Evolutionary conservation across 2,113 vertebrate species (phyloP), one percentile per base, ranked within the genome.

Genomic region (Bubo bubo): DNA sequence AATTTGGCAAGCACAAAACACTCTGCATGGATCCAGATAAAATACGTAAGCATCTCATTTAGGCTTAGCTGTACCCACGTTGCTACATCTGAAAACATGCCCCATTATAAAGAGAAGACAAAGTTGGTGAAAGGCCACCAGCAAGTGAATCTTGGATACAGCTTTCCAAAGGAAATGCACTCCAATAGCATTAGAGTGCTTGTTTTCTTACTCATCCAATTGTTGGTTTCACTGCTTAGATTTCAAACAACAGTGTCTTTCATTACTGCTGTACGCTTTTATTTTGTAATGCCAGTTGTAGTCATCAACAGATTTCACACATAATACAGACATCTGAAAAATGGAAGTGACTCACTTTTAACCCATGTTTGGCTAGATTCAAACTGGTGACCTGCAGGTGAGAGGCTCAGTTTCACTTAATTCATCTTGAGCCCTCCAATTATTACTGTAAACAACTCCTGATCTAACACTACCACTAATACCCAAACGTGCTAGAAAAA

Each of bases 1-100:
- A 28, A 90, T 96, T 90, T 95, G 92, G 92, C 92, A 94, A 88
- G 90, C 58, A 90, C 50, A 62, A 88, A 94, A 66, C 88, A 37
- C 64, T 28, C 89, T 86, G 70, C 70, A 73, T 2, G 4, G 71
- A 90, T 90, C 92, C 93, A 93, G 93, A 96, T 55, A 76, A 94
- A 95, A 86, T 83, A 94, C 2, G n/a, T 45, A 85, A 94, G 90
- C 81, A 76, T 41, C 85, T 95, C 81, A 95, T 90, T 93, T 37
- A 92, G 37, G 58, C 58, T 95, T 73, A 85, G 85, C 55, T 90
- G 39, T 92, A 72, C 62, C 47, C 90, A 62, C 3, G 5, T 80
- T 83, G 85, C 92, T 93, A 41, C 74, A 86, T 86, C 81, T 73
- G 81, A 94, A 96, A 94, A 82, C 53, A 92, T 28, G 53, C 26